phyloP scores from a whole-genome alignment of 2,113 vertebrate species.

The Dissostichus mawsoni region DNA sequence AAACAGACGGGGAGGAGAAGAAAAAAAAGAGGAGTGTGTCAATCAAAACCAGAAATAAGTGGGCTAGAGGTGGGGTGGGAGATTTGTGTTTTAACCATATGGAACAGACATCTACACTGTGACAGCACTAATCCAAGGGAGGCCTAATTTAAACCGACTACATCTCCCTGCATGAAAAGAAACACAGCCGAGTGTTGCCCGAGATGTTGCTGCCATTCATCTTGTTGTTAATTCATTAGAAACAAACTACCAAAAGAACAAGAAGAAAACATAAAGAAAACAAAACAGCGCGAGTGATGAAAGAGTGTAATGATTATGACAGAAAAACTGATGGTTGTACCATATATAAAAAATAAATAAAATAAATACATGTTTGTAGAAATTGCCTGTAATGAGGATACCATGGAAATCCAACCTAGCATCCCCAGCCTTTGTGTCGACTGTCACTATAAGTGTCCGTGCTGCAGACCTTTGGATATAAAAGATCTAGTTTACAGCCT shows the following conservation, averaged over 20 bases:
- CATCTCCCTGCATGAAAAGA: slow-evolving; percentile 32
- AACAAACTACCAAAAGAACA: slow-evolving; percentile 51
- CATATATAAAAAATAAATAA: neutral
- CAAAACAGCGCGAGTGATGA: slow-evolving; percentile 3
- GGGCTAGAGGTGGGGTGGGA: slow-evolving; percentile 70
- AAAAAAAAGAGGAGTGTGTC: slow-evolving; percentile 66
- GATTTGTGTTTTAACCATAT: slow-evolving; percentile 78
- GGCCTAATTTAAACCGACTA: slow-evolving; percentile 73
- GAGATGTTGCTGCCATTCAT: slow-evolving; percentile 40
- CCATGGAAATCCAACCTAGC: slow-evolving; percentile 16
- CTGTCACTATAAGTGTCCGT: slow-evolving; percentile 48
- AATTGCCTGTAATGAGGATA: slow-evolving; percentile 43
- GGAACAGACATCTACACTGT: slow-evolving; percentile 75
- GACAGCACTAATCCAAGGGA: slow-evolving; percentile 71
- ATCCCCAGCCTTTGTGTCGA: slow-evolving; percentile 39
- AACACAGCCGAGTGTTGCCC: slow-evolving; percentile 25
- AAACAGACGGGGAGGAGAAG: slow-evolving; percentile 71
- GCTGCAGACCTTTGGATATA: slow-evolving; percentile 47
- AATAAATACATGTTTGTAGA: slow-evolving; percentile 25
- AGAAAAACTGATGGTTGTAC: slow-evolving; percentile 38
- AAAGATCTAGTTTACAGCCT: slow-evolving; percentile 64
- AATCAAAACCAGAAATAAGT: slow-evolving; percentile 80
- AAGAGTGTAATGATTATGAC: slow-evolving; percentile 27
- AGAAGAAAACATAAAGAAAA: slow-evolving; percentile 42
- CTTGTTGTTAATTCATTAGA: slow-evolving; percentile 49